These are phyloP conservation scores for Notamacropus eugenii DNA, from an alignment of 2,797 vertebrate species.

Conservation along the genomic window DNA sequence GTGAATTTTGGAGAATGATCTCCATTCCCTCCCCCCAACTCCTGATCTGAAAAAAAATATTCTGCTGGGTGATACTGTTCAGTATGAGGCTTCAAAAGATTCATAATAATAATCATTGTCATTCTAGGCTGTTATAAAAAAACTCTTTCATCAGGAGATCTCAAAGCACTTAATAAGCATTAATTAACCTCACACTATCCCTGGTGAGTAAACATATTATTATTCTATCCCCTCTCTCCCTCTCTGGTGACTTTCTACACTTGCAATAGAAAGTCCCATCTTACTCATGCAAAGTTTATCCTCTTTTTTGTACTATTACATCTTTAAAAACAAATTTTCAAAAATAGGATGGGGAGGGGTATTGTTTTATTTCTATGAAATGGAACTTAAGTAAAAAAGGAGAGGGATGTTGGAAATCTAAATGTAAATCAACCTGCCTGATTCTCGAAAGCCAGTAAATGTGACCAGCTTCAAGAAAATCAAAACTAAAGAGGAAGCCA, in stretches of 20 bases:
- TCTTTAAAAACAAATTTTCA: neutral
- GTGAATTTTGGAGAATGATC: neutral
- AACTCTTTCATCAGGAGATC: conserved; percentile 47
- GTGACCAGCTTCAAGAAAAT: neutral
- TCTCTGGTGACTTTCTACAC: neutral
- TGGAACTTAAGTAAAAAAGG: neutral
- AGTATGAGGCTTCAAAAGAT: neutral
- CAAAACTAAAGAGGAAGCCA: neutral
- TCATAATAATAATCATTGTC: neutral
- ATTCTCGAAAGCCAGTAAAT: neutral
- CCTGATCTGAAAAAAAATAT: neutral
- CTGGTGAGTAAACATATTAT: neutral
- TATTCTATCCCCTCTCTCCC: neutral
- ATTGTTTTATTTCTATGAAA: neutral
- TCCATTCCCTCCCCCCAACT: neutral
- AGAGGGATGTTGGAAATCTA: neutral
- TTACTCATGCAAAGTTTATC: neutral
- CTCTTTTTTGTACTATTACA: neutral
- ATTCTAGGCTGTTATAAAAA: conserved; percentile 32
- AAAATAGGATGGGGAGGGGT: neutral
- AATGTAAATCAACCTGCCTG: neutral
- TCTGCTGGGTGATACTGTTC: neutral
- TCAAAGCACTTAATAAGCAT: conserved; percentile 42
- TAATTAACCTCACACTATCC: conserved; percentile 36
- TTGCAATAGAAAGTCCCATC: neutral